Evolutionary conservation across 1,140 invertebrate species (phyloP), one percentile per base, ranked within the genome.

Genomic region (Pseudomyrmex concolor): DNA sequence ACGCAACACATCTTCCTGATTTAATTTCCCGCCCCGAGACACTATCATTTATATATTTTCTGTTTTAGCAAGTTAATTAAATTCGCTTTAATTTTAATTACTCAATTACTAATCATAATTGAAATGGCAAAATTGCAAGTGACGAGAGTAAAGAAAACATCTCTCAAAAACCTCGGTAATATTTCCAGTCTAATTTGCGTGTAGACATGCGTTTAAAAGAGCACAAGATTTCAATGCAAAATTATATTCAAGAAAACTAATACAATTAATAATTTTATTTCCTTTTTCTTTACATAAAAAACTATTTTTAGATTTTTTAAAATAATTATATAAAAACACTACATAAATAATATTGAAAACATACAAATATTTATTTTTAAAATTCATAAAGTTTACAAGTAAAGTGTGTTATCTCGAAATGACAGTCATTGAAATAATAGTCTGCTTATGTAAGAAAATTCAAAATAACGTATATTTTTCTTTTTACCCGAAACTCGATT

Each of bases 1-100:
- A 78, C 74, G 25, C 57, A 19, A 17, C n/a, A 7, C 5, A 12
- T 70, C 54, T 78, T 57, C 51, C 51, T 59, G 43, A 70, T 78
- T 78, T 78, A 68, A 34, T 70, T 22, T 78, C 43, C n/a, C 59
- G 59, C 59, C 50, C 3, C n/a, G 19, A 54, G 22, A 17, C 15
- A 59, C 19, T 59, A 70, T 70, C 54, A 64, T 78, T 70, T 70
- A 59, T 22, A 13, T 7, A 77, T 43, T 67, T 78, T 68, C 64
- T 70, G 19, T 43, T 59, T 70, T 22, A 78, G 15, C 34, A 78
- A 12, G 2, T 12, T 22, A 78, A 70, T 70, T 78, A 70, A 57
- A 70, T 25, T 55, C 3, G 15, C 57, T 25, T 59, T 17, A 70
- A 78, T 78, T 70, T 78, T 78, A 70, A 70, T 78, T 70, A 70